Percentiles rank a stretch among this genome's conserved stretches.
Evolutionary conservation across 1,140 invertebrate genomes (phyloP).

Genomic region (Caenorhabditis elegans): WBcel235 BX284605.5:6394001-6394500

Average conservation of each 20-base stretch:
- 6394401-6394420: not conserved
- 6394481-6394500: not conserved
- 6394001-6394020: conserved; percentile 41
- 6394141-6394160: not conserved
- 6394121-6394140: conserved; percentile 32
- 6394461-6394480: conserved; percentile 25
- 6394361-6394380: conserved; percentile 29
- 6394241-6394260: conserved; percentile 33
- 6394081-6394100: conserved; percentile 33
- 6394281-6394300: conserved; percentile 25
- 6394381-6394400: conserved; percentile 35
- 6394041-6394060: conserved; percentile 12
- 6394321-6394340: not conserved
- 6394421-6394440: not conserved
- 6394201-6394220: not conserved
- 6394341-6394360: conserved; percentile 31
- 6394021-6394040: conserved; percentile 33
- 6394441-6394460: conserved; percentile 35
- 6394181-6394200: not conserved
- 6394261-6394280: not conserved
- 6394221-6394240: conserved; percentile 21
- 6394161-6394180: conserved; percentile 30
- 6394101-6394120: conserved; percentile 21
- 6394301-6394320: conserved; percentile 31
- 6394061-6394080: not conserved